Evolutionary conservation across 2,113 vertebrate species (phyloP), one percentile per base, ranked within the genome.

Genomic region (Pseudopipra pipra): DNA sequence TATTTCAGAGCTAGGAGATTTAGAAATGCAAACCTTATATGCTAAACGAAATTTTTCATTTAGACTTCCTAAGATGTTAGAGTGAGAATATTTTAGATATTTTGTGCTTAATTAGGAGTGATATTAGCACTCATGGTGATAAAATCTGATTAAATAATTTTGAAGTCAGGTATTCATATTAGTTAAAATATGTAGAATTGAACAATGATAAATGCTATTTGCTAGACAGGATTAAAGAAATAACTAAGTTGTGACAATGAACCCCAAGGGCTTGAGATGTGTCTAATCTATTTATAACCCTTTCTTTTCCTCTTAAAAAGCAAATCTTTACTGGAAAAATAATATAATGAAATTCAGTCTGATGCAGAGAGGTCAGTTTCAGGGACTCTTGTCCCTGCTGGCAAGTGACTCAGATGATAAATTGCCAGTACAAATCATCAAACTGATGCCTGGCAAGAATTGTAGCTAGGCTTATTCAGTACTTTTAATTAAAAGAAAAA

Each of bases 401-500:
- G 91, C 81, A 75, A 90, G 73, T 95, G 96, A 91, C 84, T 96
- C 93, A 68, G 41, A 84, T 75, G 85, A 97, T 85, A 95, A 96
- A 97, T 92, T 93, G 78, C 61, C 77, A 71, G 74, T 55, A 83
- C 67, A 93, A 89, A 79, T 96, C 68, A 95, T 86, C 52, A 72
- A n/a, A 89, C n/a, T 83, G 88, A 87, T 89, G 86, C 79, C 85
- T 95, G 85, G 90, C 61, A 97, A 89, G 86, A 96, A 77, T 56
- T 51, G 33, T 61, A 87, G 21, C 46, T 94, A 90, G 75, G 56
- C 79, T 90, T 91, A 39, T 61, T 92, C 72, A 78, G 82, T 85
- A 55, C 24, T 77, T 92, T 93, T 92, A 95, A 96, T 97, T 95
- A 93, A 93, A 97, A 96, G 75, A 80, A 73, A 90, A 89, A 61